Base-by-base conservation (phyloP, 2,888 invertebrate genomes). In the Andricus quercusramuli region DNA sequence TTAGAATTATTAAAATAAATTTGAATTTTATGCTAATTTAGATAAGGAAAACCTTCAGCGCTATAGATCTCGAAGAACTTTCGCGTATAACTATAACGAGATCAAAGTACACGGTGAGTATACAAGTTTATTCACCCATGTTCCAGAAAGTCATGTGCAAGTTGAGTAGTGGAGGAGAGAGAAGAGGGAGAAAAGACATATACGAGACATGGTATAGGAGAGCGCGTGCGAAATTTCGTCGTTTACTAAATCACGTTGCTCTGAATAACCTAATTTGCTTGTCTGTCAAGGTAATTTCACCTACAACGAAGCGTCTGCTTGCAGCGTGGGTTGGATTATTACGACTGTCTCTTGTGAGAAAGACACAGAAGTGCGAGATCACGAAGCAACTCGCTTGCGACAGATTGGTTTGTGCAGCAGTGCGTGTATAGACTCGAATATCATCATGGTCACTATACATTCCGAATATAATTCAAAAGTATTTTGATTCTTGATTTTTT, bases 81-180 rank as follows among this genome's bases (percentile, higher is more conserved):
- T 2, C n/a, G 56, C n/a, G 8, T n/a, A n/a, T 20, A 20, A 51
- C 17, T 51, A 20, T 78, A 78, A 74, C 66, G 59, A 74, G 79
- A 77, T 32, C 77, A 79, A 78, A 79, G 70, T 68, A 77, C 77
- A 81, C 65, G 22, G 29, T 65, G 70, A 79, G 70, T 81, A 79
- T 77, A 81, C 67, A 44, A 79, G 79, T 79, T 81, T 81, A 77
- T 81, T 80, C 68, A 29, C 56, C 44, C 29, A 62, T 62, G 3
- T 62, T 25, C 15, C 25, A 62, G 62, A 3, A 62, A 62, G 62
- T 25, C 15, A 2, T 62, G 3, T 56, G 9, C 62, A 25, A 62
- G 25, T 25, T 25, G 1, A 62, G 25, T 25, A 25, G 0, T 13
- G 25, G 25, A 62, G 13, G 25, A 47, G 47, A 62, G 4, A 62